phyloP scores from a whole-genome alignment of 2,797 vertebrate genomes.

The Lemur catta region DNA sequence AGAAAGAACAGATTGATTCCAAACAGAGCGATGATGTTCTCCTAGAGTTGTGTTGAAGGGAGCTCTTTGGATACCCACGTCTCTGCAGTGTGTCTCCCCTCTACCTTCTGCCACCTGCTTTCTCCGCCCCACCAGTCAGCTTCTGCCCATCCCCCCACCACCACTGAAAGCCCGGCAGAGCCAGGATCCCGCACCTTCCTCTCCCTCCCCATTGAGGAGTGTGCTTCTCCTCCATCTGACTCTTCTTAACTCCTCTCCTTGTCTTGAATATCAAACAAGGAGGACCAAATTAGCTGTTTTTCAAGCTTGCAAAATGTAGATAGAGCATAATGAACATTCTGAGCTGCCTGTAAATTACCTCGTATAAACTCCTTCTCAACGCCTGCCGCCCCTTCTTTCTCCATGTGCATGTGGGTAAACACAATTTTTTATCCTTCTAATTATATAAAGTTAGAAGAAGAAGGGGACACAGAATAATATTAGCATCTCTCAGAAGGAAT shows the following conservation, averaged over 20 bases:
- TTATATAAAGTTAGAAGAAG: constrained; percentile 75
- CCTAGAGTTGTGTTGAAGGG: background rate
- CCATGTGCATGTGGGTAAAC: constrained; percentile 75
- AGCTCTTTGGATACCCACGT: background rate
- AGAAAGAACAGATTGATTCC: background rate
- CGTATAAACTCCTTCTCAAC: constrained; percentile 73
- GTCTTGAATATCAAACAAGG: constrained; percentile 73
- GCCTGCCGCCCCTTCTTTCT: constrained; percentile 69
- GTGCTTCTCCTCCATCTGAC: constrained; percentile 25
- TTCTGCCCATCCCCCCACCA: background rate
- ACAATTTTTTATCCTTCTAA: constrained; percentile 74
- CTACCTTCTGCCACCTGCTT: background rate
- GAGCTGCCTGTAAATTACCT: constrained; percentile 77
- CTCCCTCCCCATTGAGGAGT: background rate
- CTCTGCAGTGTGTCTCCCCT: background rate
- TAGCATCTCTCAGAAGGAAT: constrained; percentile 71
- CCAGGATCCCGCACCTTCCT: background rate
- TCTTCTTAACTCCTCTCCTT: constrained; percentile 47
- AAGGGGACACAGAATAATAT: constrained; percentile 73
- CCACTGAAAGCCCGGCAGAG: background rate
- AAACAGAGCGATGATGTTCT: background rate
- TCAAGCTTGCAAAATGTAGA: constrained; percentile 72
- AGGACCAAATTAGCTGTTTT: constrained; percentile 66
- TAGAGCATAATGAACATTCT: constrained; percentile 78
- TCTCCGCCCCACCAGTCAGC: background rate